Percentiles rank a stretch among this genome's conserved stretches.
Conservation (phyloP, 1,140 invertebrate genomes). For the Archivesica marissinica region DNA sequence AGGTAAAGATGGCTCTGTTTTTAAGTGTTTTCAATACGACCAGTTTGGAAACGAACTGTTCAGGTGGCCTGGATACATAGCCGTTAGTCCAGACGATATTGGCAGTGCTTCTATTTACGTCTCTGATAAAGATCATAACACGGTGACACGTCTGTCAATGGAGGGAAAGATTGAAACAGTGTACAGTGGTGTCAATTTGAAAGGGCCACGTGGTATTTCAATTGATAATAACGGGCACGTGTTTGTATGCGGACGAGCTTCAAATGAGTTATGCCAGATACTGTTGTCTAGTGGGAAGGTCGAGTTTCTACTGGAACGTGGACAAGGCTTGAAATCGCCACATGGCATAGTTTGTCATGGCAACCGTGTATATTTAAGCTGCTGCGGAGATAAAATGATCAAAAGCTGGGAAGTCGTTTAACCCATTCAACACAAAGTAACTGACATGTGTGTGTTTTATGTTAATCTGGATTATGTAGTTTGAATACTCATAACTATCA, state of each 20-base stretch:
- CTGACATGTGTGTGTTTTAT: no score
- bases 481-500: no score
- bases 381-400: conserved; percentile 13
- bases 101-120: neutral
- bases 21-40: neutral
- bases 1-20: neutral
- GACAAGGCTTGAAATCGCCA: conserved; percentile 21
- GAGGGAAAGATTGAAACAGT: neutral
- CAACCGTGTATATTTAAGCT: conserved; percentile 18
- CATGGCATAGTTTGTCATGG: conserved; percentile 15
- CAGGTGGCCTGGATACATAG: conserved; percentile 20
- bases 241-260: conserved; percentile 17
- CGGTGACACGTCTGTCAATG: neutral
- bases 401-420: conserved; percentile 32
- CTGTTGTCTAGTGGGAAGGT: neutral
- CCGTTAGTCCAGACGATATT: neutral
- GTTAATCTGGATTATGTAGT: no score
- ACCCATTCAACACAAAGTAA: neutral
- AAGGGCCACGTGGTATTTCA: conserved; percentile 14
- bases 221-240: conserved; percentile 3
- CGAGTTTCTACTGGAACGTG: neutral
- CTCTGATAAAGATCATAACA: conserved; percentile 23
- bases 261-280: conserved; percentile 21
- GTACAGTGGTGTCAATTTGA: neutral
- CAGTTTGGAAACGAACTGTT: neutral